These are phyloP conservation scores for Nothoprocta pentlandii DNA, from an alignment of 2,113 vertebrate species.

Conservation along the genomic window DNA sequence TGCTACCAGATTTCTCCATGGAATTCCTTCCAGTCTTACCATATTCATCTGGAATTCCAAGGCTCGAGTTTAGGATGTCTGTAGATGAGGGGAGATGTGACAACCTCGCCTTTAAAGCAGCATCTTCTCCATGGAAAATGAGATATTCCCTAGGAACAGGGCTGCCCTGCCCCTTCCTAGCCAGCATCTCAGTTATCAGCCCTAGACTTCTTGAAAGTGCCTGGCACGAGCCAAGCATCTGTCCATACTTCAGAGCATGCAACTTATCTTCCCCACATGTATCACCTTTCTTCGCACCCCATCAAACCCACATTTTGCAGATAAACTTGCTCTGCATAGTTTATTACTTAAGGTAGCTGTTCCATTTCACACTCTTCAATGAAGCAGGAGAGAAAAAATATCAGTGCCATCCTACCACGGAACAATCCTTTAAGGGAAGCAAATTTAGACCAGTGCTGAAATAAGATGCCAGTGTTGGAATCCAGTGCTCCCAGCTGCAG, in stretches of 20 bases:
- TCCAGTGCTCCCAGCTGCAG: background rate
- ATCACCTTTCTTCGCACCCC: conserved; percentile 2
- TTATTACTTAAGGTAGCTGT: conserved; percentile 27
- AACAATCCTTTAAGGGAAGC: background rate
- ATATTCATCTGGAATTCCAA: rapidly evolving
- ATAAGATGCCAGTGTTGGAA: conserved; percentile 2
- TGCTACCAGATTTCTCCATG: background rate
- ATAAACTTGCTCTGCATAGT: background rate
- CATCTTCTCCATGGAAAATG: background rate
- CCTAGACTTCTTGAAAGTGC: background rate
- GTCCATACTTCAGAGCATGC: background rate
- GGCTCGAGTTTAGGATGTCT: background rate
- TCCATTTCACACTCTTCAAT: conserved; percentile 5
- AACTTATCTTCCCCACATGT: conserved; percentile 24
- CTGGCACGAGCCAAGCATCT: background rate
- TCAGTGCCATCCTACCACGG: background rate
- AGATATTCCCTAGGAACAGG: background rate
- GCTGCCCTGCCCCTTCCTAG: background rate
- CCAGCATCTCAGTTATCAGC: background rate
- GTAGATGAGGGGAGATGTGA: background rate
- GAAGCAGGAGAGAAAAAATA: conserved; percentile 18
- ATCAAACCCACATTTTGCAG: conserved; percentile 11
- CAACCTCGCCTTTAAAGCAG: background rate
- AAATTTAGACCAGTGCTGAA: conserved; percentile 37
- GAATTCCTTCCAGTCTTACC: background rate